Evolutionary conservation across 2,113 vertebrate genomes (phyloP).

Genomic region (Donacobius atricapilla): DNA sequence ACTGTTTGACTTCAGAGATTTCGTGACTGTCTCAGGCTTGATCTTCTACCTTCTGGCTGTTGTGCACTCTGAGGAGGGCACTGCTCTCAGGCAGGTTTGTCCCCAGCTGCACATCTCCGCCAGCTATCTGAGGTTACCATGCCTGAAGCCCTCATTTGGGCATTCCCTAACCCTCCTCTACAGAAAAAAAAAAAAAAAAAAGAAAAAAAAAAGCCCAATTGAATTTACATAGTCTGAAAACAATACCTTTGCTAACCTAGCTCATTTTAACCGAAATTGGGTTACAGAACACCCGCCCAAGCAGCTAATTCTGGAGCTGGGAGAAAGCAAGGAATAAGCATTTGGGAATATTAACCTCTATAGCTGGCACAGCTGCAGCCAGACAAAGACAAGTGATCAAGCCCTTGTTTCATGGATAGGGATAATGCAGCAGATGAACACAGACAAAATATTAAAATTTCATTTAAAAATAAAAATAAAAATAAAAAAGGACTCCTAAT

Average conservation of each 20-base stretch:
- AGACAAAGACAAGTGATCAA: constrained; percentile 43
- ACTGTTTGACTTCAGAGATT: not conserved
- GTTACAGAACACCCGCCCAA: not conserved
- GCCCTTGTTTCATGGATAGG: not conserved
- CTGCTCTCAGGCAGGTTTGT: not conserved
- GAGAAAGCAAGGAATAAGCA: not conserved
- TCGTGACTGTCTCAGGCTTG: not conserved
- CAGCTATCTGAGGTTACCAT: not conserved
- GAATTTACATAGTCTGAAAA: not conserved
- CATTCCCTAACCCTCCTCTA: not conserved
- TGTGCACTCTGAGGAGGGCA: not conserved
- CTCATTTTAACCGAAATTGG: not conserved
- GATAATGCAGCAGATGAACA: constrained; percentile 23
- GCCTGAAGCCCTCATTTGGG: not conserved
- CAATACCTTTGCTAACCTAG: not conserved
- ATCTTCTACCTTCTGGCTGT: not conserved
- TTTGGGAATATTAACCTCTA: constrained; percentile 1
- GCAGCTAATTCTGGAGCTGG: constrained; percentile 6
- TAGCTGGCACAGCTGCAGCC: constrained; percentile 41
- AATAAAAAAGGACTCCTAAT: not conserved
- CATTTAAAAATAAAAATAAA: constrained; percentile 12
- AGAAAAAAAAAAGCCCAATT: not conserved
- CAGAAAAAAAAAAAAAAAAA: not conserved
- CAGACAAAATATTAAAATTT: constrained; percentile 46
- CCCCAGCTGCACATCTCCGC: not conserved